phyloP scores from a whole-genome alignment of 1,140 invertebrate genomes.

The Lepidurus couesii region DNA sequence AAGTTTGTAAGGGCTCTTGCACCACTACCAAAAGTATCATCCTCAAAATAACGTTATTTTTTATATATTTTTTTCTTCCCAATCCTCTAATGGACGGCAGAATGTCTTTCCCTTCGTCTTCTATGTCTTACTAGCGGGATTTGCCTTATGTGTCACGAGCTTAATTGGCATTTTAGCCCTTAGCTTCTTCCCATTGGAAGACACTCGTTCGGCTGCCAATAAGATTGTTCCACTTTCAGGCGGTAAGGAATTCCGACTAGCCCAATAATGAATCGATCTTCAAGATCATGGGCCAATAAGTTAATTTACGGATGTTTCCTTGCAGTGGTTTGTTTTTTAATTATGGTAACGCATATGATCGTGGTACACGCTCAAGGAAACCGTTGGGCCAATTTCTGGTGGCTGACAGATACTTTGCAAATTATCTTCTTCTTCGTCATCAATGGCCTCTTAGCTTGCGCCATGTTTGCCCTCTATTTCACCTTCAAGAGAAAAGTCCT shows the following conservation, averaged over 20 bases:
- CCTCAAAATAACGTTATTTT: background rate
- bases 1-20: background rate
- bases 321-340: background rate
- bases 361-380: background rate
- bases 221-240: background rate
- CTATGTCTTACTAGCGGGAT: background rate
- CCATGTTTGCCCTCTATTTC: background rate
- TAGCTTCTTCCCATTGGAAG: conserved; percentile 14
- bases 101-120: background rate
- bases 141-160: background rate
- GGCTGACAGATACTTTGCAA: conserved; percentile 7
- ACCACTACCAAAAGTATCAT: background rate
- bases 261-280: background rate
- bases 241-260: background rate
- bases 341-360: background rate
- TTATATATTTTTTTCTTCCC: too few species aligned
- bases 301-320: background rate
- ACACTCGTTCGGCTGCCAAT: background rate
- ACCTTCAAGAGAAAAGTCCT: background rate
- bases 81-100: background rate
- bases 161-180: background rate
- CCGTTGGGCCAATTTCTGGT: background rate
- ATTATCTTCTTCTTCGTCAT: background rate
- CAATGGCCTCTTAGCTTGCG: background rate
- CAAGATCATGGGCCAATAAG: background rate